Evolutionary conservation across 2,113 vertebrate species (phyloP).

Genomic region (Macaca mulatta): DNA sequence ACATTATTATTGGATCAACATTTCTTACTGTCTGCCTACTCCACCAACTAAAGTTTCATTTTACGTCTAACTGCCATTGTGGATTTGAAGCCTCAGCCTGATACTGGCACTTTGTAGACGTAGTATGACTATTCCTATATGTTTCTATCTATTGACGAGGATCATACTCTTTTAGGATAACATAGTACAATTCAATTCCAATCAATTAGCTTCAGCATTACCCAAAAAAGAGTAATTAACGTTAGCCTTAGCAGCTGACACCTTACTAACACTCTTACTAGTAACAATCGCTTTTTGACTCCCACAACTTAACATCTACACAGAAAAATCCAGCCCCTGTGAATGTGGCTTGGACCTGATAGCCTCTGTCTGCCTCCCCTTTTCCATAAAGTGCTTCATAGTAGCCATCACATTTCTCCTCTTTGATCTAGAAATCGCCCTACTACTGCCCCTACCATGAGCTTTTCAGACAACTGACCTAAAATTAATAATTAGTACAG

Average conservation of each 20-base stretch:
- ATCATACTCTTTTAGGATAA: not conserved
- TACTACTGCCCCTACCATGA: not conserved
- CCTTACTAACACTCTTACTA: not conserved
- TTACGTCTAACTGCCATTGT: too few species aligned
- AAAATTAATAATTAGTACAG: not conserved
- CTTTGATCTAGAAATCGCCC: too few species aligned
- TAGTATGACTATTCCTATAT: too few species aligned
- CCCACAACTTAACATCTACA: not conserved
- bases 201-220: not conserved
- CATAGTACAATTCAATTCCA: not conserved
- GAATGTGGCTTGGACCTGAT: not conserved
- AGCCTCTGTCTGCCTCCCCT: not conserved
- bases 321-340: not conserved
- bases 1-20: too few species aligned
- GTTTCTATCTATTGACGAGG: too few species aligned
- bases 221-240: not conserved
- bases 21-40: too few species aligned
- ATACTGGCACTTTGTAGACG: too few species aligned
- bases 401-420: not conserved
- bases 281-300: not conserved
- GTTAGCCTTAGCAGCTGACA: not conserved
- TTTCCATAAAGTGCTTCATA: not conserved
- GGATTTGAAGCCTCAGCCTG: too few species aligned
- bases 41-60: too few species aligned
- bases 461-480: not conserved